Evolutionary conservation across 2,797 vertebrate genomes (phyloP).

Genomic region (Chiloscyllium punctatum): DNA sequence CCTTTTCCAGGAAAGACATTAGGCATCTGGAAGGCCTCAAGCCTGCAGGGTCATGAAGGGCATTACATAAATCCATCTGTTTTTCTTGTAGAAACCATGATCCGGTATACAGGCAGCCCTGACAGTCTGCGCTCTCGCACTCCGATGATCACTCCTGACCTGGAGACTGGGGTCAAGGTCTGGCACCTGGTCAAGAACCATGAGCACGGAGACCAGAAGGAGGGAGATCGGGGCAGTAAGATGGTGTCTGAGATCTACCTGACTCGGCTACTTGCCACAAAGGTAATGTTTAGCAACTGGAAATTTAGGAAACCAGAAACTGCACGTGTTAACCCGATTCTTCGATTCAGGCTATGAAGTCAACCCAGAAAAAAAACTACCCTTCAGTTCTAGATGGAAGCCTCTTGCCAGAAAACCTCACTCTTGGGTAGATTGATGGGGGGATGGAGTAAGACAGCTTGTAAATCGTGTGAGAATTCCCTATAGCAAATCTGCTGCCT

Average conservation of each 20-base stretch:
- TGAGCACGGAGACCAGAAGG: slow-evolving; percentile 94
- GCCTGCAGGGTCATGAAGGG: not conserved
- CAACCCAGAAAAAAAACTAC: no score
- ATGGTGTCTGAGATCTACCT: slow-evolving; percentile 99
- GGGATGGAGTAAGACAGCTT: not conserved
- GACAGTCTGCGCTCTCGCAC: slow-evolving; percentile 94
- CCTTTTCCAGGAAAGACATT: not conserved
- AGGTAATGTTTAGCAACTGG: slow-evolving; percentile 60
- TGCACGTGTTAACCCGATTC: not conserved
- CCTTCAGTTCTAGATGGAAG: not conserved
- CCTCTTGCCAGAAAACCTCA: not conserved
- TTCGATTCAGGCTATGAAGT: not conserved
- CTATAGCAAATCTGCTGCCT: no score
- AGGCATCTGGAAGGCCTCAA: not conserved
- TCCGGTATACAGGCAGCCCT: slow-evolving; percentile 92
- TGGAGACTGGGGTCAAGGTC: slow-evolving; percentile 90
- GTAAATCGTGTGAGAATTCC: no score
- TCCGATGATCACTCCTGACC: slow-evolving; percentile 94
- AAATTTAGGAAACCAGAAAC: not conserved
- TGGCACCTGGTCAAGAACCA: slow-evolving; percentile 99
- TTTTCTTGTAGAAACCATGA: slow-evolving; percentile 85
- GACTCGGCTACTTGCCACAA: slow-evolving; percentile 88
- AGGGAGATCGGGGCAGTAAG: slow-evolving; percentile 93
- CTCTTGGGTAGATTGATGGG: not conserved
- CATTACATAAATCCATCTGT: not conserved